Evolutionary conservation across 1,140 invertebrate genomes (phyloP), one percentile per base, ranked within the genome.

Genomic region (Drosophila lini): DNA sequence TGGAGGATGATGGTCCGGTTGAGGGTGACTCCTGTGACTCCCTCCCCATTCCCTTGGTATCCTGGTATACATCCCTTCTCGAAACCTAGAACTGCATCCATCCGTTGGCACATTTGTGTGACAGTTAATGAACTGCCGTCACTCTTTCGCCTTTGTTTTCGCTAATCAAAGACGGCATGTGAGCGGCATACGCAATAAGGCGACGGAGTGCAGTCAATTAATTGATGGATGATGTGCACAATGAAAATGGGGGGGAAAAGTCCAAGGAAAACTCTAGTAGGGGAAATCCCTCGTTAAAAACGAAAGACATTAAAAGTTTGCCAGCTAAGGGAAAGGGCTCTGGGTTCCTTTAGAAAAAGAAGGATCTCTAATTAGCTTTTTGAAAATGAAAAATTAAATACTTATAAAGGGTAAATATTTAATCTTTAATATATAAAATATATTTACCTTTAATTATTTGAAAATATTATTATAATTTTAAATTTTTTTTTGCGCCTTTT

Each of bases 91-190:
- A 38, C 52, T 60, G 55, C 74, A 71, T 59, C 55, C 65, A 41
- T 45, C 19, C 63, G 28, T 36, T 71, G 68, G 45, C 71, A 69
- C 62, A 65, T 69, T 68, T 88, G 59, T 69, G 65, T 88, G 84
- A 88, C 84, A 88, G 84, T 80, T 88, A 89, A 88, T 88, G 83
- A 88, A 89, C 76, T 74, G 68, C 63, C 70, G 80, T 62, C 74
- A 77, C 47, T 58, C 74, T 28, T 75, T 60, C 19, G 56, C 78
- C 48, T 75, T 79, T 86, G 78, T 84, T 81, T 64, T 64, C 65
- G 73, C 83, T 77, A 86, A 86, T 86, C 83, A 86, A 74, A 77
- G 67, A 75, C 50, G 58, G 34, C 45, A 69, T 88, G 83, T 88
- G 82, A 61, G 59, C 31, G 32, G 82, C 78, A 81, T 81, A 58